Percentiles rank a stretch among this genome's conserved stretches.
Evolutionary conservation across 2,113 vertebrate species (phyloP).

Genomic region (Phylloscopus trochilus): DNA sequence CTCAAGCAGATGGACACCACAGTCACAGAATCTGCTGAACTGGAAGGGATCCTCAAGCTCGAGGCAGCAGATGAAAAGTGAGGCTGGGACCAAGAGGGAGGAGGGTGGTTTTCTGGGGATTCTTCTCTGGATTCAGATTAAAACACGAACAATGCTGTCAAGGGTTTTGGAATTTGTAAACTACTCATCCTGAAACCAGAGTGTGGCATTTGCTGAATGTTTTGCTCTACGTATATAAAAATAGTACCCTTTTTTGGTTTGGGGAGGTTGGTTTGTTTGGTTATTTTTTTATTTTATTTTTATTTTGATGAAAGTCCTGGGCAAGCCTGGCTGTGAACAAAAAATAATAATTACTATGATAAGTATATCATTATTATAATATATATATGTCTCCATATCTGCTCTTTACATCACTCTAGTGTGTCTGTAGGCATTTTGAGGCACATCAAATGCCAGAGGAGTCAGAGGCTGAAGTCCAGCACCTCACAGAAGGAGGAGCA

Average conservation of each 20-base stretch:
- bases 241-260: background rate
- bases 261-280: background rate
- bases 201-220: background rate
- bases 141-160: background rate
- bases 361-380: background rate
- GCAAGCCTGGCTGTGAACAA: background rate
- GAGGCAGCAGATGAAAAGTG: background rate
- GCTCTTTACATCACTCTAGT: background rate
- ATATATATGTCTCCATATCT: background rate
- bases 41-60: background rate
- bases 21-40: background rate
- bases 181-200: background rate
- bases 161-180: background rate
- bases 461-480: background rate
- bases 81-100: background rate
- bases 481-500: background rate
- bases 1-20: background rate
- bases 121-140: background rate
- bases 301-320: background rate
- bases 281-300: background rate
- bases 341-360: background rate
- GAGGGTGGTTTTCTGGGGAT: background rate
- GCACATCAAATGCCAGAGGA: background rate
- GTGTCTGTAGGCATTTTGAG: background rate
- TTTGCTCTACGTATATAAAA: background rate